phyloP scores from a whole-genome alignment of 2,113 vertebrate species.

The Euleptes europaea region DNA sequence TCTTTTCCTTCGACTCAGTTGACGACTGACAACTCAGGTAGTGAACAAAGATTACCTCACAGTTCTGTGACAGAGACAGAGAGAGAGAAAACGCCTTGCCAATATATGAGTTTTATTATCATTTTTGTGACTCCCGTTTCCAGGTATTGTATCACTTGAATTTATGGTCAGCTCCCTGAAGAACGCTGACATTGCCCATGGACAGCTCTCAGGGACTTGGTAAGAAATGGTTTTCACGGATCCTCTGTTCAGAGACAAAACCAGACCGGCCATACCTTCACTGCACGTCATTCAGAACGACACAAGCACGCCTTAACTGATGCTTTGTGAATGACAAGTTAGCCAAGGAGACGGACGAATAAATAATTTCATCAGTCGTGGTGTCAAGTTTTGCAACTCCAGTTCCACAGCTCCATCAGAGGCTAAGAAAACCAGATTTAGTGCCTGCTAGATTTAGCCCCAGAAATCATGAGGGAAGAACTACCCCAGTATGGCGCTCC shows the following conservation, averaged over 20 bases:
- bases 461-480: neutral
- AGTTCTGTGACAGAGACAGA: neutral
- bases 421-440: slow-evolving; percentile 60
- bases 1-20: too few species aligned
- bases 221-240: slow-evolving; percentile 52
- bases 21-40: too few species aligned
- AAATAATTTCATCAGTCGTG: slow-evolving; percentile 17
- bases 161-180: slow-evolving; percentile 11
- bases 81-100: neutral
- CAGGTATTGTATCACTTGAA: neutral
- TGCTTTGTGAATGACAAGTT: neutral
- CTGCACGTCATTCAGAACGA: slow-evolving; percentile 40
- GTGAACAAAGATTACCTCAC: neutral
- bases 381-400: slow-evolving; percentile 31
- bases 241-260: slow-evolving; percentile 17
- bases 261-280: slow-evolving; percentile 47
- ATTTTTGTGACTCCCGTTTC: neutral
- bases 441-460: slow-evolving; percentile 43
- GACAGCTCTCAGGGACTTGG: slow-evolving; percentile 15
- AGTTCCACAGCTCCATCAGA: slow-evolving; percentile 57
- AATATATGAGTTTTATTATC: neutral
- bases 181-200: neutral
- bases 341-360: slow-evolving; percentile 28
- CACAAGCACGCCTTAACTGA: slow-evolving; percentile 1
- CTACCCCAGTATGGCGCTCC: too few species aligned